Evolutionary conservation across 2,797 vertebrate species (phyloP).

Genomic region (Rhynchonycteris naso): DNA sequence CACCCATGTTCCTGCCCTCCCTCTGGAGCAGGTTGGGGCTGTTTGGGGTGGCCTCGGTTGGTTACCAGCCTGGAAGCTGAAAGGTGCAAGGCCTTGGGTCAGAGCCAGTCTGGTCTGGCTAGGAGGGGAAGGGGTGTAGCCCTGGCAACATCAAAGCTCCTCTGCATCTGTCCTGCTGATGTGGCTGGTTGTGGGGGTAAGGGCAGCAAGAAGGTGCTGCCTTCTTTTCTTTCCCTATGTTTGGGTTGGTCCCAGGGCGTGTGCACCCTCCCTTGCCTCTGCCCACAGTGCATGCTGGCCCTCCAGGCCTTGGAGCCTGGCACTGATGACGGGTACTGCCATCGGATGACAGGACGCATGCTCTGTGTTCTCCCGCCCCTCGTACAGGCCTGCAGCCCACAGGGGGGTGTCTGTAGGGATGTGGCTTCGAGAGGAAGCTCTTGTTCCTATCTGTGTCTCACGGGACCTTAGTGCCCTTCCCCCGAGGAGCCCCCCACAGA

Average conservation of each 20-base stretch:
- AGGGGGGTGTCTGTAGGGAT: not conserved
- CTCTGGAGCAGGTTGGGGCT: conserved; percentile 76
- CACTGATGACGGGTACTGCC: conserved; percentile 53
- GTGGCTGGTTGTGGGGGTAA: not conserved
- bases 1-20: conserved; percentile 59
- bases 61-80: not conserved
- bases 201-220: not conserved
- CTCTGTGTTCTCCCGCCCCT: not conserved
- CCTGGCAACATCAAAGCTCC: not conserved
- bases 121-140: not conserved
- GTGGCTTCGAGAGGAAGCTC: not conserved
- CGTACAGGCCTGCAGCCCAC: not conserved
- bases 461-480: not conserved
- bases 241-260: not conserved
- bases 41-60: conserved; percentile 49
- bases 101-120: not conserved
- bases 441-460: not conserved
- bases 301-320: conserved; percentile 54
- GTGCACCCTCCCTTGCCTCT: not conserved
- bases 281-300: not conserved
- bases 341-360: not conserved
- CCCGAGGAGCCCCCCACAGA: not conserved
- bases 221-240: not conserved
- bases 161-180: accelerated
- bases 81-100: not conserved